Conservation (phyloP, 2,888 invertebrate genomes). For the Fragum sueziense region DNA sequence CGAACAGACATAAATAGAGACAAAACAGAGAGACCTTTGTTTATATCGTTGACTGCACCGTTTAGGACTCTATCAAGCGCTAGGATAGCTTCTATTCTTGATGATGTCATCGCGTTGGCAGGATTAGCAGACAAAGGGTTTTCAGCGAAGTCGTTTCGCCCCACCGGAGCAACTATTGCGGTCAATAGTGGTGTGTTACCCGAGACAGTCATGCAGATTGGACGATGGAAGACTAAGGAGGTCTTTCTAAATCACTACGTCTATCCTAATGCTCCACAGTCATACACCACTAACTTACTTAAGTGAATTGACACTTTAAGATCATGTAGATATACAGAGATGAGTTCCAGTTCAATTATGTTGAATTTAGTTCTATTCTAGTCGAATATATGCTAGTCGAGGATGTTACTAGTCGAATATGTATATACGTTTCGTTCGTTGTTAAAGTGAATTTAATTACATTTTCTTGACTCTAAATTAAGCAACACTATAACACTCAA, state of each 20-base stretch:
- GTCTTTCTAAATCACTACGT: conserved; percentile 23
- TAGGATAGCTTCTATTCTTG: background rate
- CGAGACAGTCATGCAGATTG: conserved; percentile 15
- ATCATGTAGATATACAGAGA: too few species aligned
- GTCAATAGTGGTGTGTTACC: background rate
- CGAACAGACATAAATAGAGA: background rate
- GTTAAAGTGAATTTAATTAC: too few species aligned
- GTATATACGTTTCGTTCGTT: too few species aligned
- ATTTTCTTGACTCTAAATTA: too few species aligned
- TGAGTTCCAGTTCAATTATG: too few species aligned
- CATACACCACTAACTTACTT: too few species aligned
- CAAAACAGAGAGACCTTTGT: background rate
- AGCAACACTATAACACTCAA: too few species aligned
- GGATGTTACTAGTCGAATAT: too few species aligned
- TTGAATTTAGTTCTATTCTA: too few species aligned
- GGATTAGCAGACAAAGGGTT: conserved; percentile 13
- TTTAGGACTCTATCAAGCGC: background rate
- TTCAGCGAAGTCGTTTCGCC: conserved; percentile 21
- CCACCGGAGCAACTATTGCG: conserved; percentile 20
- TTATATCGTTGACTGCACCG: background rate
- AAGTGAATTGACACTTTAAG: too few species aligned
- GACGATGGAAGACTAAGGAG: conserved; percentile 20
- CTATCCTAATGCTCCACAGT: conserved; percentile 15
- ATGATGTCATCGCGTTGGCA: conserved; percentile 19
- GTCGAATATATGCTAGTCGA: too few species aligned